Evolutionary conservation across 2,797 vertebrate species (phyloP).

Genomic region (Gallinago stenura): DNA sequence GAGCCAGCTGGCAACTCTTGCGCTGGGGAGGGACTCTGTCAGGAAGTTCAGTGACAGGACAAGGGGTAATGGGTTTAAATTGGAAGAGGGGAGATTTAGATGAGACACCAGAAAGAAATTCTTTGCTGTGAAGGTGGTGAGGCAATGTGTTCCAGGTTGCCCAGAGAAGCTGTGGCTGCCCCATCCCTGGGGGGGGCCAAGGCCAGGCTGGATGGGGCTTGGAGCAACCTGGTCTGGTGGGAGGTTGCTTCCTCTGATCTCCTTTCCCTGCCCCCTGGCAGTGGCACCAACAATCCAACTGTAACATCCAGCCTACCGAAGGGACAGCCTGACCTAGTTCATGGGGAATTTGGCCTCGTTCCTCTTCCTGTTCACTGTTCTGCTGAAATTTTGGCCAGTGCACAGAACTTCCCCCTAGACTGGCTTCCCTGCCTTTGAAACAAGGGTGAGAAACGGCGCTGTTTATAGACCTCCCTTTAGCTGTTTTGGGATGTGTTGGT

Average conservation of each 20-base stretch:
- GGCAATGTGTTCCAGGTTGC: too few relatives aligned
- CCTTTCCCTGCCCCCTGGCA: background rate
- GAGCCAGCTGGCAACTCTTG: background rate
- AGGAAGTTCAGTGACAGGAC: too few relatives aligned
- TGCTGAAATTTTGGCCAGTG: background rate
- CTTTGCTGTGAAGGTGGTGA: too few relatives aligned
- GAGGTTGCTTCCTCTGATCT: background rate
- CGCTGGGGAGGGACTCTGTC: too few relatives aligned
- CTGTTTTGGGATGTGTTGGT: background rate
- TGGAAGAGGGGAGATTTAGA: too few relatives aligned
- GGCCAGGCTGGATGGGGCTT: too few relatives aligned
- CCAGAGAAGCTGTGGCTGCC: too few relatives aligned
- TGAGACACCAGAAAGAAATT: too few relatives aligned
- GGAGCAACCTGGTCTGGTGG: too few relatives aligned
- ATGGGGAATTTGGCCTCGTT: constrained; percentile 43
- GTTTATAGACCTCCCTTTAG: background rate
- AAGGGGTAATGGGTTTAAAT: too few relatives aligned
- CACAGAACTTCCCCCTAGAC: background rate
- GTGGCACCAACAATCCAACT: background rate
- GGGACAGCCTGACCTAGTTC: constrained; percentile 42
- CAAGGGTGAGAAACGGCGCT: background rate
- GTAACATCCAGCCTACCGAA: background rate
- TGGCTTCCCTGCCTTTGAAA: background rate
- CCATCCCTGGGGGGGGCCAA: too few relatives aligned
- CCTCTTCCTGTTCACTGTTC: constrained; percentile 52